Percentiles rank a stretch among this genome's conserved stretches.
phyloP scores from a whole-genome alignment of 2,888 invertebrate genomes.

The Synanthedon formicaeformis region DNA sequence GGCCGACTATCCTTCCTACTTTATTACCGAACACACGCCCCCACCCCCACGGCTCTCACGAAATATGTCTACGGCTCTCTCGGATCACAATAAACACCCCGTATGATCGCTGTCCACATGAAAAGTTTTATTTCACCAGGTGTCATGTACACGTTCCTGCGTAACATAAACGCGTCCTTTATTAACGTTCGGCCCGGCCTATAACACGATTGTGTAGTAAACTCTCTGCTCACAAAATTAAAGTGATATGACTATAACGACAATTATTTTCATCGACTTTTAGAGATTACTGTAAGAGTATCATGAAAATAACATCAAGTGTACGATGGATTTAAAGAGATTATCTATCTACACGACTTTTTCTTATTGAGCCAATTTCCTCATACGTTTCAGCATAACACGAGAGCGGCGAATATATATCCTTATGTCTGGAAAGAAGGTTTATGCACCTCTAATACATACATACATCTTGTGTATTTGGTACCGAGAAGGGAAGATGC shows the following conservation, averaged over 20 bases:
- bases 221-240: no score
- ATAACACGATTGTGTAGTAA: neutral
- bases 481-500: constrained; percentile 38
- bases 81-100: constrained; percentile 41
- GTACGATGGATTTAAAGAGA: constrained; percentile 54
- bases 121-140: constrained; percentile 45
- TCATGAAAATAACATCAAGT: constrained; percentile 24
- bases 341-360: constrained; percentile 48
- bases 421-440: constrained; percentile 64
- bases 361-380: constrained; percentile 69
- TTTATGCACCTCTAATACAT: constrained; percentile 59
- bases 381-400: constrained; percentile 66
- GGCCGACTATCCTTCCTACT: neutral
- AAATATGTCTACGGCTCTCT: constrained; percentile 38
- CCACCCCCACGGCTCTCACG: constrained; percentile 18
- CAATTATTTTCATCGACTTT: no score
- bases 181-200: constrained; percentile 16
- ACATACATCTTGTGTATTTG: constrained; percentile 37
- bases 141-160: constrained; percentile 36
- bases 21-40: constrained; percentile 5
- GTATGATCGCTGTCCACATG: constrained; percentile 33
- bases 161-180: constrained; percentile 33
- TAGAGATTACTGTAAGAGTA: no score
- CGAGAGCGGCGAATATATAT: constrained; percentile 23
- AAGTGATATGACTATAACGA: no score